Percentiles rank a stretch among this genome's conserved stretches.
phyloP scores from a whole-genome alignment of 2,888 invertebrate species.

The Tillus elongatus region DNA sequence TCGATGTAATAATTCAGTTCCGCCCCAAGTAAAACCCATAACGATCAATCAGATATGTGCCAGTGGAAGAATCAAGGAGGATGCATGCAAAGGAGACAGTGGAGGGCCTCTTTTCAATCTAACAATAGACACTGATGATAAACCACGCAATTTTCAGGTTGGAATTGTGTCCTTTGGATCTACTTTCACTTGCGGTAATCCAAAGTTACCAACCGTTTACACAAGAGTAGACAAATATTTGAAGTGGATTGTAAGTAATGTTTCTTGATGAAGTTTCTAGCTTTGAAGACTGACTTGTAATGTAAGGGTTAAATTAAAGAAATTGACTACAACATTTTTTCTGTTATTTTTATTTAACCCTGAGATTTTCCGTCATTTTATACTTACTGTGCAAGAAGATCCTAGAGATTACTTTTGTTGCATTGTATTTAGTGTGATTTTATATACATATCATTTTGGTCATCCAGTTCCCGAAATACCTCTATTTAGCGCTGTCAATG shows the following conservation, averaged over 20 bases:
- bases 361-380: too few species aligned
- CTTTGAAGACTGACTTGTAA: not conserved
- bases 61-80: constrained; percentile 48
- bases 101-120: constrained; percentile 52
- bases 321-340: too few species aligned
- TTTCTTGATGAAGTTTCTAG: constrained; percentile 19
- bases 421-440: too few species aligned
- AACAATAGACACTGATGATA: constrained; percentile 26
- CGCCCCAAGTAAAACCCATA: constrained; percentile 31
- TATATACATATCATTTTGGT: too few species aligned
- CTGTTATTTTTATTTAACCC: too few species aligned
- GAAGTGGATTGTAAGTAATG: constrained; percentile 54
- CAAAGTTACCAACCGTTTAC: constrained; percentile 60
- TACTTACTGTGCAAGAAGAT: too few species aligned
- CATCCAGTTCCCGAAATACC: too few species aligned
- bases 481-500: too few species aligned
- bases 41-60: constrained; percentile 50
- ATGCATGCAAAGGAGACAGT: constrained; percentile 58
- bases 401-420: too few species aligned
- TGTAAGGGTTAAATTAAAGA: too few species aligned
- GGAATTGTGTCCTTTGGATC: constrained; percentile 47
- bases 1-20: constrained; percentile 28
- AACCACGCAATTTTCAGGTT: constrained; percentile 47
- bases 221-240: constrained; percentile 54
- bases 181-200: constrained; percentile 40